Base-by-base conservation (phyloP, 2,888 invertebrate species). In the Lasius fuliginosus region DNA sequence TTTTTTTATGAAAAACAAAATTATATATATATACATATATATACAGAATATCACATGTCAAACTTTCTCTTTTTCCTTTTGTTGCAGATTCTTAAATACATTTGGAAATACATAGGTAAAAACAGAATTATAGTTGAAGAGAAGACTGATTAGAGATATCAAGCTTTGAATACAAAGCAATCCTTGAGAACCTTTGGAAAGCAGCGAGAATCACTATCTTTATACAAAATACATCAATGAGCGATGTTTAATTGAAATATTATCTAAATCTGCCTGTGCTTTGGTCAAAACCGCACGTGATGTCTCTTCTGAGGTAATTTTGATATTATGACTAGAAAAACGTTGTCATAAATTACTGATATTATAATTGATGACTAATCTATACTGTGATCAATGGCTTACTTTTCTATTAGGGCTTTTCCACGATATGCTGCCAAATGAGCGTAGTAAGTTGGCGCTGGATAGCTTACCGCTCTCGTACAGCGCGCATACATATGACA, bases 401-500 rank as follows among this genome's bases (percentile, higher is more conserved):
- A 95, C 96, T 93, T 91, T 0, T 93, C 89, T 15, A 96, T 96
- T 27, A 96, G 95, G 33, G 96, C 95, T 68, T 96, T 94, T 1
- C 96, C 98, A 23, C 98, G 96, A 76, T 97, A 96, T 15, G 98
- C 98, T 23, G 97, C 98, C 73, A 98, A 96, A 95, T 98, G 98
- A 18, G 98, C 98, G 94, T 98, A 97, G 95, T 98, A 98, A 0
- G 98, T 98, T 0, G 98, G 98, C 1, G 98, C 97, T 9, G 98
- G 98, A 95, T 98, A 98, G 18, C 98, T 98, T 0, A 98, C 98
- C 60, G 98, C 95, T 91, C 98, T 96, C 87, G 97, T 97, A 93
- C 98, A 98, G 8, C 99, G 96, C 1, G 97, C 96, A 95, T 98
- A 99, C 95, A 98, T 95, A 93, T 98, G 98, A 92, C 98, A 98